Base-by-base conservation (phyloP, 2,888 invertebrate genomes). In the Conistra vaccinii region DNA sequence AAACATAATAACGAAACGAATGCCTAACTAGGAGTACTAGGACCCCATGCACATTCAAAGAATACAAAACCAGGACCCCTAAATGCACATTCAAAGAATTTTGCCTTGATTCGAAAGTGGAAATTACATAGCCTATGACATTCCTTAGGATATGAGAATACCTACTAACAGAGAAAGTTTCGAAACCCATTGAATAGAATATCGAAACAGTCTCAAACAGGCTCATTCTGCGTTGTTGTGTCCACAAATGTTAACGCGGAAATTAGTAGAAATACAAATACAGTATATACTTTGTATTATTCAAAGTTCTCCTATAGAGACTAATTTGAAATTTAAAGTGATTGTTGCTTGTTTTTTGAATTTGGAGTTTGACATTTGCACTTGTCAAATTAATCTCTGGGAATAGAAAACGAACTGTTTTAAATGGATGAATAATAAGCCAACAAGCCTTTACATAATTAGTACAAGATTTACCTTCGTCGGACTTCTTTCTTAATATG, bases 161-260 rank as follows among this genome's bases (percentile, higher is more conserved):
- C 29, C n/a, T 78, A 71, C 62, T 62, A 78, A 81, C 77, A 79
- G 85, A 77, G 86, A 88, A 88, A 86, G 86, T 86, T 83, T 80
- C 66, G 78, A 76, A 73, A 80, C 71, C 75, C 58, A 77, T 69
- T 72, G 77, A 75, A 78, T 76, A 72, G 51, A 83, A 67, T 73
- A 73, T 73, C 69, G 73, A 78, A 77, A 78, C 69, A 76, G 35
- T 61, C 42, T 32, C 63, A 74, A 74, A 76, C 65, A 71, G 48
- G 65, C 35, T 48, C 58, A 69, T 69, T 80, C 53, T 67, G 48
- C 29, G 9, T 66, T 48, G 55, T 57, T 48, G 55, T 57, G 14
- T 55, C 72, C n/a, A 23, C 32, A 42, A 53, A 65, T 32, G 23
- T 32, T 23, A 9, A 14, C 23, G 20, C 42, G 20, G 42, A 63